These are phyloP conservation scores for Plagodis dolabraria DNA, from an alignment of 2,888 invertebrate species.

Conservation along the genomic window DNA sequence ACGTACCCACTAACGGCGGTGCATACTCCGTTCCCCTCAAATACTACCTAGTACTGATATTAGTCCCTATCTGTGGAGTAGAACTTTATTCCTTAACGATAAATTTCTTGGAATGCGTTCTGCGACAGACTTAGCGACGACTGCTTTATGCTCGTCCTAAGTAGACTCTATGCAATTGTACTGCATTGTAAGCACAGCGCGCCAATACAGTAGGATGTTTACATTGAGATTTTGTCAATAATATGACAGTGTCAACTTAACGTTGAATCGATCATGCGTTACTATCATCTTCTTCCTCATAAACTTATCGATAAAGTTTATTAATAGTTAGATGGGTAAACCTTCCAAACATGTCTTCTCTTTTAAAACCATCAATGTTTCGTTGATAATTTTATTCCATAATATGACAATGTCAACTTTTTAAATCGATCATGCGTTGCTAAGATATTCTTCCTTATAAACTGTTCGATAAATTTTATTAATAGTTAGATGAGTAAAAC, in stretches of 20 bases:
- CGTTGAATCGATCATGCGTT: neutral
- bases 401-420: neutral
- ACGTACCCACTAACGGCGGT: slow-evolving; percentile 49
- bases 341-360: neutral
- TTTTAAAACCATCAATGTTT: neutral
- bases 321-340: too few species aligned
- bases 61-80: slow-evolving; percentile 9
- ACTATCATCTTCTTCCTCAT: too few species aligned
- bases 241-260: slow-evolving; percentile 12
- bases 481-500: neutral
- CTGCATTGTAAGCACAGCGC: slow-evolving; percentile 34
- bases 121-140: slow-evolving; percentile 29
- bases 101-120: slow-evolving; percentile 31
- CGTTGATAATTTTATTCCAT: slow-evolving; percentile 4
- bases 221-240: slow-evolving; percentile 21
- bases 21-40: slow-evolving; percentile 44
- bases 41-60: slow-evolving; percentile 20
- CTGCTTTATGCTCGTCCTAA: slow-evolving; percentile 36
- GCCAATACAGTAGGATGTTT: slow-evolving; percentile 33
- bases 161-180: slow-evolving; percentile 48
- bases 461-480: too few species aligned
- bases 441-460: too few species aligned
- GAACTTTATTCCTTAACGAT: slow-evolving; percentile 31
- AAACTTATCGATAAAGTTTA: too few species aligned
- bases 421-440: too few species aligned